These are phyloP conservation scores for Neomorphus geoffroyi DNA, from an alignment of 2,797 vertebrate genomes.

Conservation along the genomic window DNA sequence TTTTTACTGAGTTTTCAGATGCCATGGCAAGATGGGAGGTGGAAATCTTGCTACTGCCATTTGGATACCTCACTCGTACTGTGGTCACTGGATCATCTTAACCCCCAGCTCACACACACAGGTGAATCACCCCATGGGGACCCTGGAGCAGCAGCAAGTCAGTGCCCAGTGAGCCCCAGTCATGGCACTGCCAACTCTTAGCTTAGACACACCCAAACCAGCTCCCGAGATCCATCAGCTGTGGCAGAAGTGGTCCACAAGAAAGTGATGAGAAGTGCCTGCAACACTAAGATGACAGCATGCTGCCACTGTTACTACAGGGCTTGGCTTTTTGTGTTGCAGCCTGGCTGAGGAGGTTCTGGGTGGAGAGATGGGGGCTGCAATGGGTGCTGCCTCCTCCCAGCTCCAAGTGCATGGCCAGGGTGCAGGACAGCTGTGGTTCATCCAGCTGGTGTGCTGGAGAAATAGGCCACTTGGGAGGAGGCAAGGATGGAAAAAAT, in stretches of 20 bases:
- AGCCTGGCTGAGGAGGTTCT: not conserved
- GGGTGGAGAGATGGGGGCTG: not conserved
- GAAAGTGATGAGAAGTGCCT: not conserved
- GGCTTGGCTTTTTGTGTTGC: slow-evolving; percentile 9
- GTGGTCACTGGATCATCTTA: accelerated
- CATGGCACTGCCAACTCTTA: not conserved
- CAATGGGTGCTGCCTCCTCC: not conserved
- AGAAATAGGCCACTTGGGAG: slow-evolving; percentile 32
- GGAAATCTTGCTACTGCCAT: not conserved
- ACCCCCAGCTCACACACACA: accelerated
- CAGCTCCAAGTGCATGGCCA: slow-evolving; percentile 31
- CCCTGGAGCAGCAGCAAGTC: not conserved
- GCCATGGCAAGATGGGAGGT: not conserved
- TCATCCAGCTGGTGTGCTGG: slow-evolving; percentile 11
- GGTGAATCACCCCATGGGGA: not conserved
- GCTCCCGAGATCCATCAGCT: not conserved
- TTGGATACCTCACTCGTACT: not conserved
- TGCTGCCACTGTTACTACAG: slow-evolving; percentile 55
- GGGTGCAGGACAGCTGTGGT: slow-evolving; percentile 45
- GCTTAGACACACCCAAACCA: not conserved
- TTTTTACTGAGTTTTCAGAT: not conserved
- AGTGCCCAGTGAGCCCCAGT: not conserved
- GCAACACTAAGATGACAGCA: slow-evolving; percentile 5
- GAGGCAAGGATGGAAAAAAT: not conserved
- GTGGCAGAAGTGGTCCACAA: not conserved